Evolutionary conservation across 2,113 vertebrate species (phyloP).

Genomic region (Siniperca chuatsi): DNA sequence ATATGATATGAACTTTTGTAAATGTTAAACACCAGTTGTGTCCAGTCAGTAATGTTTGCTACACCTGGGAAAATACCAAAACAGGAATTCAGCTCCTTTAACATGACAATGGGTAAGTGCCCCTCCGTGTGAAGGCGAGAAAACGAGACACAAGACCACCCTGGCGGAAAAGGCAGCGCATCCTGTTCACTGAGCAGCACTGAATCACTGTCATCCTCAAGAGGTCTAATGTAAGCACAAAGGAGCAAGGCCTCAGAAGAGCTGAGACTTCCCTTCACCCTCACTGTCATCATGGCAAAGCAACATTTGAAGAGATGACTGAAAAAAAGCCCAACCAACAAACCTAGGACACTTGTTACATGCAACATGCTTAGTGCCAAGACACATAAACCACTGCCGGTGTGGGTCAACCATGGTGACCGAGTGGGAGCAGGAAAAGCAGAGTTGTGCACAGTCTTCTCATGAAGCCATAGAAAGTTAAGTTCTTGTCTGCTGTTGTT

Average conservation of each 20-base stretch:
- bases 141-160: background rate
- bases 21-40: background rate
- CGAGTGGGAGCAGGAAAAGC: background rate
- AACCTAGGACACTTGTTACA: background rate
- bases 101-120: background rate
- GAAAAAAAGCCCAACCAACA: conserved; percentile 2
- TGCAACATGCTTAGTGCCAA: conserved; percentile 10
- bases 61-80: background rate
- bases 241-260: background rate
- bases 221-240: conserved; percentile 31
- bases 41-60: background rate
- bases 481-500: background rate
- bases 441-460: background rate
- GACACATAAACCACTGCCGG: conserved; percentile 23
- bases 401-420: conserved; percentile 22
- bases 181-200: conserved; percentile 16
- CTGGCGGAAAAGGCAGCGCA: conserved; percentile 8
- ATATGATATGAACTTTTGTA: background rate
- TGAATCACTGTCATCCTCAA: conserved; percentile 40
- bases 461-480: background rate
- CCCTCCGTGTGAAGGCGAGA: background rate
- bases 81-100: background rate
- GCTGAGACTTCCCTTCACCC: background rate
- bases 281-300: conserved; percentile 4
- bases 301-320: conserved; percentile 3